phyloP scores from a whole-genome alignment of 2,888 invertebrate genomes.

The Coecobrya sp. region DNA sequence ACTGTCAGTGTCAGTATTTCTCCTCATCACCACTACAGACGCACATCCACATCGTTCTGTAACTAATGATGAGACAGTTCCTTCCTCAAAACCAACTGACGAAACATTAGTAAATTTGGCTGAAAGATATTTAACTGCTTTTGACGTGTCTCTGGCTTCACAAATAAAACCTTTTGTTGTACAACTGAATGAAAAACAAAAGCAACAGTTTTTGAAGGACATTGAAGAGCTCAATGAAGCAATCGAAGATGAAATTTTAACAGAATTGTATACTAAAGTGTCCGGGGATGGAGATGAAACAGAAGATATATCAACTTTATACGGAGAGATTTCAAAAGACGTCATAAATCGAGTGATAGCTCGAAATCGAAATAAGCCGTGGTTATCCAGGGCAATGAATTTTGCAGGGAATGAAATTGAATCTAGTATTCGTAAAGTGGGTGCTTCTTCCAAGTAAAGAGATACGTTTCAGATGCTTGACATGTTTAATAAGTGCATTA shows the following conservation, averaged over 20 bases:
- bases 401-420: constrained; percentile 79
- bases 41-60: background rate
- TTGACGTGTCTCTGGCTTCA: constrained; percentile 61
- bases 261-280: constrained; percentile 15
- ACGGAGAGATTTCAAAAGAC: constrained; percentile 67
- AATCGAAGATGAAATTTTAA: constrained; percentile 74
- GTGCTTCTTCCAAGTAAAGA: background rate
- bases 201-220: constrained; percentile 73
- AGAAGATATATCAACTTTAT: constrained; percentile 40
- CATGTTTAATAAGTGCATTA: too few species aligned
- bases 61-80: background rate
- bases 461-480: too few species aligned
- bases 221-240: constrained; percentile 76
- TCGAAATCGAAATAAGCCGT: constrained; percentile 64
- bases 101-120: constrained; percentile 53
- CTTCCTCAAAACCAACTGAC: background rate
- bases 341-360: constrained; percentile 67
- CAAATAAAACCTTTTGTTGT: constrained; percentile 67
- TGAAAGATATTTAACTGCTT: constrained; percentile 69
- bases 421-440: background rate
- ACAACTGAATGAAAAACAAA: constrained; percentile 63
- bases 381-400: constrained; percentile 73
- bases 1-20: background rate
- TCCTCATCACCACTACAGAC: background rate
- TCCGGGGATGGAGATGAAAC: background rate